Evolutionary conservation across 2,113 vertebrate species (phyloP), one percentile per base, ranked within the genome.

Genomic region (Oriolus oriolus): DNA sequence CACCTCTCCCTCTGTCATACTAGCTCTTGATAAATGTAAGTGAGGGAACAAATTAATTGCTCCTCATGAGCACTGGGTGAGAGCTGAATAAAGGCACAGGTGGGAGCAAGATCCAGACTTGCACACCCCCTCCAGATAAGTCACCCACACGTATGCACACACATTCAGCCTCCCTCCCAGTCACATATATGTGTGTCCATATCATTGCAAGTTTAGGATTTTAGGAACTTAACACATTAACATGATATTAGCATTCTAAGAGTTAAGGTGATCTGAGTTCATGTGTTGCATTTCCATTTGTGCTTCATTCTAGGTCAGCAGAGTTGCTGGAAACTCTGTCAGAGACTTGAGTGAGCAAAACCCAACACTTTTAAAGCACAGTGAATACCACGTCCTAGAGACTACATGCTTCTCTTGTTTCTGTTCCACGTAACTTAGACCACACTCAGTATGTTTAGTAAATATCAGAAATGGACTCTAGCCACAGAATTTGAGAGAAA

Each of bases 31-130:
- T 84, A 92, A 89, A 96, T 63, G 44, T 47, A 56, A 66, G 42
- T 60, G 64, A 93, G 37, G 63, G 76, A 93, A 94, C 89, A 93
- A 95, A 94, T 87, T 93, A 95, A 94, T 93, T 95, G 74, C 91
- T 96, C 87, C 93, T 93, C 93, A 82, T 2, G 5, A 87, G 69
- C 45, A 42, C 53, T 53, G 77, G 84, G 33, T 31, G 50, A 90
- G 80, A 87, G 56, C 61, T 87, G 76, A 84, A 84, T 87, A 92
- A 90, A 94, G n/a, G 68, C 37, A 94, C n/a, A 33, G 73, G 63
- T 81, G 71, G 53, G 65, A 91, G 84, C 37, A 93, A 60, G 68
- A 94, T 84, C 64, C 68, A 90, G 60, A 91, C 66, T 13, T 85
- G 84, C 57, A 95, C 71, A 74, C 42, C 26, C 60, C 68, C 57